phyloP scores from a whole-genome alignment of 1,140 invertebrate species.

The Anoplophora glabripennis region DNA sequence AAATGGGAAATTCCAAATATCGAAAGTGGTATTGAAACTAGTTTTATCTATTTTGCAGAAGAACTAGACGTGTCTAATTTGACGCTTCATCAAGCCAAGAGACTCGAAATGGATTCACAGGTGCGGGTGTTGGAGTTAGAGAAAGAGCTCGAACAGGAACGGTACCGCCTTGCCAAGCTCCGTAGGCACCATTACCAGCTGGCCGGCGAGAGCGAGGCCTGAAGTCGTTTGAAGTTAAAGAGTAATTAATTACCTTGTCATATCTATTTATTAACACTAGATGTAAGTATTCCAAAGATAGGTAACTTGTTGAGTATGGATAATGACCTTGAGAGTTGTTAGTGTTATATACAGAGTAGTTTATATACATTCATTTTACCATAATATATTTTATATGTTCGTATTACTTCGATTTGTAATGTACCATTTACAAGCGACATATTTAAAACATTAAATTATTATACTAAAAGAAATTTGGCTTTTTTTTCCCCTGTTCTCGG shows the following conservation, averaged over 20 bases:
- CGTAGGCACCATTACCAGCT: constrained; percentile 91
- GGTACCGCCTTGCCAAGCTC: constrained; percentile 77
- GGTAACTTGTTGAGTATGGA: constrained; percentile 5
- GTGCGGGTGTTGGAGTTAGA: constrained; percentile 91
- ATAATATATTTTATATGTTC: constrained; percentile 21
- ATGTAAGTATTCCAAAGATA: constrained; percentile 12
- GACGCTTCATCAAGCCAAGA: constrained; percentile 90
- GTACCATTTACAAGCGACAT: constrained; percentile 7
- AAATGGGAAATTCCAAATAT: no score
- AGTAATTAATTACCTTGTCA: background rate
- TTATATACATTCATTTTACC: constrained; percentile 19
- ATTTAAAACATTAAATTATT: constrained; percentile 9
- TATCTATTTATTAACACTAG: constrained; percentile 14
- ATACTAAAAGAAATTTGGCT: background rate
- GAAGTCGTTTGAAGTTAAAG: constrained; percentile 2
- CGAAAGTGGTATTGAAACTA: background rate
- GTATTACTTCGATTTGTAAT: constrained; percentile 12
- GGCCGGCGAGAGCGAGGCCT: constrained; percentile 57
- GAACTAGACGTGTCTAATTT: constrained; percentile 87
- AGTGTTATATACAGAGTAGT: constrained; percentile 7
- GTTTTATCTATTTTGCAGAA: constrained; percentile 56
- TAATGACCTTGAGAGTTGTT: constrained; percentile 5
- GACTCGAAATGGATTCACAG: constrained; percentile 93
- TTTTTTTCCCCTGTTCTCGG: background rate
- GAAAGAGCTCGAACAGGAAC: constrained; percentile 82